These are phyloP conservation scores for Apodemus agrarius DNA, from an alignment of 2,797 vertebrate species.

Conservation along the genomic window DNA sequence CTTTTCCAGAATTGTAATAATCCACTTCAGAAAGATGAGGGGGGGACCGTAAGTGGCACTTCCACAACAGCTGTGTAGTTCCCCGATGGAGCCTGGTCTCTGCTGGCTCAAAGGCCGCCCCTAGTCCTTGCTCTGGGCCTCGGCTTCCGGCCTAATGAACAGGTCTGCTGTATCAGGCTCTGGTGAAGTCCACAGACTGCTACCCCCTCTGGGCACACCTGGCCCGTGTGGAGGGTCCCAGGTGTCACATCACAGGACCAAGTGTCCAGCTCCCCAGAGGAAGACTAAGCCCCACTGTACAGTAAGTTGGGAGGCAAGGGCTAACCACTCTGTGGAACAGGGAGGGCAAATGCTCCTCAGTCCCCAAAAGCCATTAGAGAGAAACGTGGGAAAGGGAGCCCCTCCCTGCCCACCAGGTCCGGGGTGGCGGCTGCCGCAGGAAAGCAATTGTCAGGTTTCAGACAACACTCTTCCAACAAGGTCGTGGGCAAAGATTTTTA, in stretches of 20 bases:
- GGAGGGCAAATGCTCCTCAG: accelerated
- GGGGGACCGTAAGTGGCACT: not conserved
- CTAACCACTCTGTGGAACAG: not conserved
- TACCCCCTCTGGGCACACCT: not conserved
- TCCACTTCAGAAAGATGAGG: not conserved
- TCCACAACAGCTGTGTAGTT: not conserved
- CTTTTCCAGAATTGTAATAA: conserved; percentile 9
- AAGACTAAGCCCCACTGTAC: not conserved
- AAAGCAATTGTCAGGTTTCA: conserved; percentile 7
- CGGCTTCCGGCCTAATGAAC: not conserved
- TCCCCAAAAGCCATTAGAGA: not conserved
- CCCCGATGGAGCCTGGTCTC: not conserved
- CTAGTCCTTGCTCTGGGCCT: not conserved
- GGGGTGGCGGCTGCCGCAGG: not conserved
- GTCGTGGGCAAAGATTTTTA: conserved; percentile 64
- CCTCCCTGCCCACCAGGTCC: not conserved
- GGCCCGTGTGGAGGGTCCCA: not conserved
- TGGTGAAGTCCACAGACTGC: not conserved
- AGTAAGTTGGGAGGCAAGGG: not conserved
- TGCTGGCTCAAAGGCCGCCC: not conserved
- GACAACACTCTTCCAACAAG: not conserved
- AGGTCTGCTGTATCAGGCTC: not conserved
- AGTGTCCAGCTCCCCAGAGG: not conserved
- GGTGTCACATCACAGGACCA: not conserved
- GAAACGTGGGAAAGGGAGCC: not conserved